A percentile compares a stretch with the other conserved stretches of the same genome.
Conservation (phyloP, 2,888 invertebrate species). For the Tyria jacobaeae region DNA sequence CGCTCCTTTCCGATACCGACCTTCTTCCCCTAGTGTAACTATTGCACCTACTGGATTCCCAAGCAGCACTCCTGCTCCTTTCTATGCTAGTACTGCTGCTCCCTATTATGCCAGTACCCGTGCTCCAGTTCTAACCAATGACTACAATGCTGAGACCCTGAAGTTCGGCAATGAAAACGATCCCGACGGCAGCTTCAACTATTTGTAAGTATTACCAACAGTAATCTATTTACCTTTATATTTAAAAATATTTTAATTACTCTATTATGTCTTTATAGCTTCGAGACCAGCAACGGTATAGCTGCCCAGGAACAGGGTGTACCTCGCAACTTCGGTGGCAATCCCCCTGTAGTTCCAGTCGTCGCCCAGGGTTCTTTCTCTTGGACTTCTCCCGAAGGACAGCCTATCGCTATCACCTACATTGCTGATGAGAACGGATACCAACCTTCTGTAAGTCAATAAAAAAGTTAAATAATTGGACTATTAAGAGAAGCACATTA, state of each 20-base stretch:
- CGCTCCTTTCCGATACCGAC: constrained; percentile 32
- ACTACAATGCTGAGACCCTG: constrained; percentile 63
- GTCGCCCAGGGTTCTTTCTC: constrained; percentile 85
- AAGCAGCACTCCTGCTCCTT: constrained; percentile 24
- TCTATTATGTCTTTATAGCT: constrained; percentile 67
- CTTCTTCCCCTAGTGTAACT: constrained; percentile 12
- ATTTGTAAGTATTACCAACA: constrained; percentile 73
- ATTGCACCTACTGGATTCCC: constrained; percentile 28
- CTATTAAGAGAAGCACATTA: neutral
- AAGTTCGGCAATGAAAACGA: constrained; percentile 76
- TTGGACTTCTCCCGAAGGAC: constrained; percentile 87
- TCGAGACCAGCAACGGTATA: constrained; percentile 88
- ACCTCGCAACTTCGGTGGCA: constrained; percentile 79
- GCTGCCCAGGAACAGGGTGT: constrained; percentile 86
- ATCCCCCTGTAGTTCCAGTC: constrained; percentile 62
- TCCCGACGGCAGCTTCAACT: constrained; percentile 85
- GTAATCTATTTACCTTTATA: neutral
- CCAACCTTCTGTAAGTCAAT: constrained; percentile 65
- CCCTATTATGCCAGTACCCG: constrained; percentile 13
- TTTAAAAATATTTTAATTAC: too few relatives aligned
- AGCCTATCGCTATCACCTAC: constrained; percentile 84
- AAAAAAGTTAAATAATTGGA: neutral
- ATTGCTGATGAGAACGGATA: constrained; percentile 90
- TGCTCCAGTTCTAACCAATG: constrained; percentile 41
- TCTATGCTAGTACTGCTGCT: constrained; percentile 18